Conservation (phyloP, 2,113 vertebrate species). For the Chaetodon auriga region DNA sequence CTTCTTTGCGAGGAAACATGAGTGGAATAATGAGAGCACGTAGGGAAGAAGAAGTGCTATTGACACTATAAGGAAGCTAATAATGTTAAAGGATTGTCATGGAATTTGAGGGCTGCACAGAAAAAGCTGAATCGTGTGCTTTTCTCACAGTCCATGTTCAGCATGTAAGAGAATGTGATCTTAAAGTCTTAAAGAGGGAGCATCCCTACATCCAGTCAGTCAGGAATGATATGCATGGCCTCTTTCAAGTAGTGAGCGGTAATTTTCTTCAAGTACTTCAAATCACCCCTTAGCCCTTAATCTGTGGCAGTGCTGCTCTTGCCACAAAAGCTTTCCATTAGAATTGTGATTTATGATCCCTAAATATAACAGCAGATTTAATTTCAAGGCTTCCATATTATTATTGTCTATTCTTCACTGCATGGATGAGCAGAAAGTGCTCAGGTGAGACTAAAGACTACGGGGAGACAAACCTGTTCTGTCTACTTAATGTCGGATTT, state of each 20-base stretch:
- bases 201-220: not conserved
- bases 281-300: constrained; percentile 12
- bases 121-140: constrained; percentile 5
- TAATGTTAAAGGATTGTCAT: constrained; percentile 23
- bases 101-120: constrained; percentile 10
- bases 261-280: constrained; percentile 32
- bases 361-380: not conserved
- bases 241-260: constrained; percentile 10
- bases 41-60: constrained; percentile 5
- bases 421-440: not conserved
- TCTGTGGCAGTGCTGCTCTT: constrained; percentile 27
- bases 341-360: constrained; percentile 24
- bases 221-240: constrained; percentile 7
- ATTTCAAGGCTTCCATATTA: not conserved
- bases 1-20: constrained; percentile 23
- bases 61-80: constrained; percentile 31
- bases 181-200: constrained; percentile 14
- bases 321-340: constrained; percentile 14
- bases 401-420: not conserved
- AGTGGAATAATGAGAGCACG: constrained; percentile 25
- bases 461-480: not conserved
- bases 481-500: not conserved
- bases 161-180: not conserved
- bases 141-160: not conserved
- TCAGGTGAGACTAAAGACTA: not conserved